Percentiles rank a stretch among this genome's conserved stretches.
Conservation (phyloP, 2,888 invertebrate genomes). For the Diogma glabrata region DNA sequence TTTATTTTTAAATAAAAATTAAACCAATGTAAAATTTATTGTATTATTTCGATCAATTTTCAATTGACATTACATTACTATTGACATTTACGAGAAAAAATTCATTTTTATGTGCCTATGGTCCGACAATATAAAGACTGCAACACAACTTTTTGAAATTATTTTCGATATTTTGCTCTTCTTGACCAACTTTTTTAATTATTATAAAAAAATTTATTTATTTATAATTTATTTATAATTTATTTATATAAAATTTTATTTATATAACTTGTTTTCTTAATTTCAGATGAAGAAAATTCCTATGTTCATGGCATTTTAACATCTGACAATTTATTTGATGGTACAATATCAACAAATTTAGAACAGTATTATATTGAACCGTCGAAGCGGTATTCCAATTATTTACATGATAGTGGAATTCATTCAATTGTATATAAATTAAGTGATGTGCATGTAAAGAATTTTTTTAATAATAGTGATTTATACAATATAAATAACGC, state of each 20-base stretch:
- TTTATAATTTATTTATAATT: background rate
- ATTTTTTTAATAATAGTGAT: constrained; percentile 5
- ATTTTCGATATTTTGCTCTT: too few species aligned
- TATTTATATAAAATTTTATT: background rate
- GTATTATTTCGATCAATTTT: too few species aligned
- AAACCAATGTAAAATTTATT: too few species aligned
- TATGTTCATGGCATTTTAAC: constrained; percentile 78
- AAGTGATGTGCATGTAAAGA: constrained; percentile 49
- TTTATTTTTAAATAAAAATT: too few species aligned
- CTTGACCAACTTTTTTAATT: too few species aligned
- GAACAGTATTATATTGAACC: constrained; percentile 76
- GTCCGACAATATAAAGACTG: too few species aligned
- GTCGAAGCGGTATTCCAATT: constrained; percentile 29
- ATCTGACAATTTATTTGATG: constrained; percentile 79
- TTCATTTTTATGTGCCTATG: too few species aligned
- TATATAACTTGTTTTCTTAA: constrained; percentile 6
- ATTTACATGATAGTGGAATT: constrained; percentile 36
- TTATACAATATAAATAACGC: too few species aligned
- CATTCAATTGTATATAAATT: constrained; percentile 78
- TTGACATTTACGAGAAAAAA: too few species aligned
- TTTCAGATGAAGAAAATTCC: constrained; percentile 69
- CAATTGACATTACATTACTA: too few species aligned
- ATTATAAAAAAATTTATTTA: too few species aligned
- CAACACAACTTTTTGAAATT: too few species aligned
- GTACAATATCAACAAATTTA: constrained; percentile 63